Base-by-base conservation (phyloP, 1,140 invertebrate species). In the Papilio polyxenes region DNA sequence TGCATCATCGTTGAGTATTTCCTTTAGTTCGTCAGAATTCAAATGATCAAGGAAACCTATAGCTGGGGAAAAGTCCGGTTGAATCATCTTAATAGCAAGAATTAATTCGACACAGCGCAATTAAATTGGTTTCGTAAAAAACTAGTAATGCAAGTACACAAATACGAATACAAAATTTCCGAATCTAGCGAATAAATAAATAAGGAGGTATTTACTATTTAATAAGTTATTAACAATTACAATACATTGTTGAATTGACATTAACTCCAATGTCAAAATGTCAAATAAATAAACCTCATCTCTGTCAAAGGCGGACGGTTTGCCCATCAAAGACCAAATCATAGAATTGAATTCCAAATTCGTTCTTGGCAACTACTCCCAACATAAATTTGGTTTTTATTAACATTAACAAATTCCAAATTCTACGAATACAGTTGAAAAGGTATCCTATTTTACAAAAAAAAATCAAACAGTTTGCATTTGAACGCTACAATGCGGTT, bases 1-100 rank as follows among this genome's bases (percentile, higher is more conserved):
- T 7, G 95, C 95, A 88, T 98, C 98, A 91, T 98, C 96, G 87
- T 98, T 97, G 15, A 98, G 94, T 81, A 98, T 95, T 92, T 97
- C 96, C 91, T 98, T 97, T 1, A 98, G 92, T 92, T 98, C 97
- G 49, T 98, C 97, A 1, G 91, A 93, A 84, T 94, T 95, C n/a
- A 95, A 88, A 88, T 95, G 94, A 59, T 90, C 84, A n/a, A 95
- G 82, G 20, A 95, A 86, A 2, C 93, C 94, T 87, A 94, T 89
- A n/a, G 91, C 89, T 69, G 93, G 88, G 31, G 92, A 89, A 82
- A 93, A 94, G 83, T 94, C 93, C 15, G 93, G 93, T 84, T 94
- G 93, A 85, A 94, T 93, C 93, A 95, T 95, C 82, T 84, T 95
- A 75, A 17, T 83, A 23, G 69, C 40, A 65, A 65, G 3, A 23